phyloP scores from a whole-genome alignment of 2,113 vertebrate species.

The Plecturocebus donacophilus region DNA sequence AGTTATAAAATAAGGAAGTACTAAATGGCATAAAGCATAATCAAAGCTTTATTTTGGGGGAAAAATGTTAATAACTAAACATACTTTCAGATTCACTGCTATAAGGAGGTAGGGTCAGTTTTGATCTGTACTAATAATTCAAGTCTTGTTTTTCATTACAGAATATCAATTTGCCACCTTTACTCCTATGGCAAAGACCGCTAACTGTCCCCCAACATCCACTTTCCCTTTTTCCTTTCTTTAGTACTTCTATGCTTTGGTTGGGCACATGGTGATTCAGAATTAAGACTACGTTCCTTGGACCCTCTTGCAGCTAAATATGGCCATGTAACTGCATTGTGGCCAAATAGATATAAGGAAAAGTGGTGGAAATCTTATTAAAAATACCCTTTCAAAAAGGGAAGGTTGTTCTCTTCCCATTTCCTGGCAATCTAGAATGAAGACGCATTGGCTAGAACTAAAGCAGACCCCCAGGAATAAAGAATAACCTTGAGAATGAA shows the following conservation, averaged over 20 bases:
- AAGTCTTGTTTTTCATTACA: not conserved
- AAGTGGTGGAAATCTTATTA: not conserved
- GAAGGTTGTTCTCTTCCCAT: not conserved
- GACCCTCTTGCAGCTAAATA: not conserved
- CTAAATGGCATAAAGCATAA: not conserved
- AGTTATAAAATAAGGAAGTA: not conserved
- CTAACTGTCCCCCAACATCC: not conserved
- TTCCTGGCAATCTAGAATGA: not conserved
- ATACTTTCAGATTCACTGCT: not conserved
- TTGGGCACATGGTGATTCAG: not conserved
- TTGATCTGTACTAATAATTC: not conserved
- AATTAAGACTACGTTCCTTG: not conserved
- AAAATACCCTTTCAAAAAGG: not conserved
- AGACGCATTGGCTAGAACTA: not conserved
- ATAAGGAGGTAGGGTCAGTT: not conserved
- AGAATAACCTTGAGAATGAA: slow-evolving; percentile 8
- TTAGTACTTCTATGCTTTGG: not conserved
- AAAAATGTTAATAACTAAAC: not conserved
- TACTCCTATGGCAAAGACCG: not conserved
- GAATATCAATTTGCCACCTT: not conserved
- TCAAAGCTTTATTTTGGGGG: not conserved
- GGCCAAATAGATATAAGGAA: not conserved
- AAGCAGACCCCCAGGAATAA: not conserved
- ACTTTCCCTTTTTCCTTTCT: not conserved
- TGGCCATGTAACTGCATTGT: not conserved